Conservation (phyloP, 2,888 invertebrate species). For the Sarcophaga variegata region DNA sequence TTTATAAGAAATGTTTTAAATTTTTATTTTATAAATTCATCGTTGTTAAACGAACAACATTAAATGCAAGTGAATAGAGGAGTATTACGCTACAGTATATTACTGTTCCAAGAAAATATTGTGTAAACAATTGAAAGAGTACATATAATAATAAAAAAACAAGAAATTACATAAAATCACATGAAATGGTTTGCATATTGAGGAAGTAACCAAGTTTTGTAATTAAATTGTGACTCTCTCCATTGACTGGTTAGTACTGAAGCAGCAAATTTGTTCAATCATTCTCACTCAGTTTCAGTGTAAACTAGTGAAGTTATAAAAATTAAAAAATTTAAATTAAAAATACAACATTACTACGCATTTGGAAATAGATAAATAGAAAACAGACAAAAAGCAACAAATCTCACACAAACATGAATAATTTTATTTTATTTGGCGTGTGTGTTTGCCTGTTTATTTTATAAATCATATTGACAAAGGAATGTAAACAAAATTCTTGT, state of each 20-base stretch:
- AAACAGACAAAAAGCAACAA: slow-evolving; percentile 21
- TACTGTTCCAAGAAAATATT: slow-evolving; percentile 39
- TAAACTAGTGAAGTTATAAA: slow-evolving; percentile 58
- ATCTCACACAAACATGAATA: slow-evolving; percentile 31
- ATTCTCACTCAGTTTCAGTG: slow-evolving; percentile 63
- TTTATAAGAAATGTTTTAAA: slow-evolving; percentile 30
- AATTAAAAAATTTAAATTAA: slow-evolving; percentile 18
- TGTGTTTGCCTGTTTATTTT: slow-evolving; percentile 30
- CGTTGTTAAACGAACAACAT: slow-evolving; percentile 13
- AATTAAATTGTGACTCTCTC: slow-evolving; percentile 25
- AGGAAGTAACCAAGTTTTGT: too few relatives aligned
- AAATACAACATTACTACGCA: slow-evolving; percentile 42
- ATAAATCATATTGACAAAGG: slow-evolving; percentile 37
- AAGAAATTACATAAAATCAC: slow-evolving; percentile 18
- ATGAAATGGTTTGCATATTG: slow-evolving; percentile 21
- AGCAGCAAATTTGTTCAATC: slow-evolving; percentile 8
- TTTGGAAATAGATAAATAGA: slow-evolving; percentile 22
- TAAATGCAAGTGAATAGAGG: slow-evolving; percentile 36
- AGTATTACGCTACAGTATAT: slow-evolving; percentile 14
- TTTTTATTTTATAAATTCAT: slow-evolving; percentile 43
- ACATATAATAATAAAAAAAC: not conserved
- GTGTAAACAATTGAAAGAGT: slow-evolving; percentile 23
- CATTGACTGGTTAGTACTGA: slow-evolving; percentile 10
- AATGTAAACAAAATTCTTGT: slow-evolving; percentile 52
- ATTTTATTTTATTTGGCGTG: slow-evolving; percentile 5